Evolutionary conservation across 2,888 invertebrate species (phyloP), one percentile per base, ranked within the genome.

Genomic region (Cinara cedri): DNA sequence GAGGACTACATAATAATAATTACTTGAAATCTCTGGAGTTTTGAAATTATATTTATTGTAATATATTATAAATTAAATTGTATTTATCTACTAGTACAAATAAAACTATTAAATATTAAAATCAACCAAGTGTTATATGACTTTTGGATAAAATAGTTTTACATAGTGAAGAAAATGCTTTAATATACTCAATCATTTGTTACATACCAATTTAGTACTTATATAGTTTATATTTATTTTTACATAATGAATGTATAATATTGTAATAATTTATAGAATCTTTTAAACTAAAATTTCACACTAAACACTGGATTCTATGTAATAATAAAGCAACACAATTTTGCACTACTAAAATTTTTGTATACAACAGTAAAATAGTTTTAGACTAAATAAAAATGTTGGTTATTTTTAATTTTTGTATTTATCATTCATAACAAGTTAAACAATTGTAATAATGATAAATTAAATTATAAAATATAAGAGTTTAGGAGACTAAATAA

Each of bases 281-380:
- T 62, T 78, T 78, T 70, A 51, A 68, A 51, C 60, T 68, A 78
- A 42, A 55, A 51, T 13, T 78, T 78, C 68, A 78, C 78, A 70
- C 60, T 51, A 70, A 70, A 78, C 21, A 13, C 49, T 68, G 78
- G 14, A 49, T 70, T 70, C 60, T 57, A 68, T 42, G 26, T 19
- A 70, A 66, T 42, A 13, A 70, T 8, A 78, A 78, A 78, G 78
- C 78, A n/a, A 68, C 26, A 60, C 60, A 68, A 60, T 24, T 21
- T 68, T 68, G 49, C 34, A 78, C 70, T 70, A 68, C 51, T 66
- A 46, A 74, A 49, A 26, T 60, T 68, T 49, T 62, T 70, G 57
- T 60, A 78, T 68, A 78, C 70, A 14, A 70, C 42, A 49, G 49
- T 78, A 34, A 49, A 76, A 65, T 72, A 74, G 44, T 68, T 49